Evolutionary conservation across 92 coral and sea anemone genomes (phyloP).

Genomic region (Parazoanthus swiftii): DNA sequence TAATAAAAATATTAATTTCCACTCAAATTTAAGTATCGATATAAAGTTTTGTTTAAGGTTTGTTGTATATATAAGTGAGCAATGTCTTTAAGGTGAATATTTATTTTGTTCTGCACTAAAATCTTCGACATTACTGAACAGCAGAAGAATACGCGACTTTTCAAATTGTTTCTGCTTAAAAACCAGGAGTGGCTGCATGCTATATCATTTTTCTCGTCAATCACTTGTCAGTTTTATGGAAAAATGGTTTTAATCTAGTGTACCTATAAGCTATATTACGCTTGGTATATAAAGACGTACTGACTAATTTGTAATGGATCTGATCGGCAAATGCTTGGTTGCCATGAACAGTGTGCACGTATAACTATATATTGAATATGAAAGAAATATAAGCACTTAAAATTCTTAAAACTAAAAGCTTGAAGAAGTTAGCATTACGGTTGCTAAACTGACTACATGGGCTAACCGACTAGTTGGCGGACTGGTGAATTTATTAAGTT

Average conservation of each 20-base stretch:
- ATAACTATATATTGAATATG: background rate
- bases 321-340: background rate
- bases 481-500: too few species aligned
- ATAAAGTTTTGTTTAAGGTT: background rate
- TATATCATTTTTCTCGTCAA: background rate
- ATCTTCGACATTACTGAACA: background rate
- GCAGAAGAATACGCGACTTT: background rate
- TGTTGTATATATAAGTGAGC: background rate
- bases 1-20: background rate
- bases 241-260: conserved; percentile 31
- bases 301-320: conserved; percentile 30
- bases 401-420: background rate
- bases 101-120: background rate
- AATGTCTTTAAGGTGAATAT: background rate
- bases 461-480: too few species aligned
- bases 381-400: background rate
- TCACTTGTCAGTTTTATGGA: conserved; percentile 29
- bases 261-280: background rate
- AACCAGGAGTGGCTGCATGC: background rate
- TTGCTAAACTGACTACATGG: background rate
- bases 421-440: background rate
- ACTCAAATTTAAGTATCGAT: conserved; percentile 1
- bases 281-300: conserved; percentile 18
- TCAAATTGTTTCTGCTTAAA: background rate
- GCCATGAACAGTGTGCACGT: background rate